Base-by-base conservation (phyloP, 35 echinoderm and acorn worm genomes). In the Hemicentrotus pulcherrimus region DNA sequence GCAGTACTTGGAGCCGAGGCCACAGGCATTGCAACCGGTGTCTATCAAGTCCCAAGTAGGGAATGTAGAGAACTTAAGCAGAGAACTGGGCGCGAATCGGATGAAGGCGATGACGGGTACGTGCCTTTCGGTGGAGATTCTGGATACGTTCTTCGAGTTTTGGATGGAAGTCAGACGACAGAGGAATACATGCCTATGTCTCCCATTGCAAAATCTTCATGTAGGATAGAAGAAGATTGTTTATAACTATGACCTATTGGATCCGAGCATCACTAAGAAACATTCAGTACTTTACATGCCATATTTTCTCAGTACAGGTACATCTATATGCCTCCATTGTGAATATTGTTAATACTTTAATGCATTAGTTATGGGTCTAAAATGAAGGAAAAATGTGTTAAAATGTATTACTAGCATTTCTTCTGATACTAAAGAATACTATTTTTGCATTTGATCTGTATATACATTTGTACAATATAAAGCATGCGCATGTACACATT, bases 141-240 rank as follows among this genome's bases (percentile, higher is more conserved):
- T 18, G 88, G 88, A 41, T 90, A 90, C 45, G 88, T 90, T 90
- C 32, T 90, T 18, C 32, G 11, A 24, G 46, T 90, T 35, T 15
- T 47, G 32, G 88, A 90, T 90, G 88, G 15, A 41, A 47, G 32
- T 45, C 11, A 16, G 32, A 33, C 12, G 19, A 90, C 16, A 47
- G 88, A 90, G 11, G 5, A 32, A 90, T 90, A 90, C 88, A 47
- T 90, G 32, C 88, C 88, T 33, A 90, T 90, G 88, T 90, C 88
- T 33, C 88, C 88, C 88, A 90, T 90, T 47, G 7, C 22, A 78
- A 78, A 28, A 78, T 28, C 65, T 78, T 16, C 11, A 59, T 12
- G 52, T 59, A n/a, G 65, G 19, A n/a, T 78, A 4, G 22, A 78
- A 78, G 65, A 78, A 78, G 65, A 78, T 78, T 78, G 65, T n/a